Base-by-base conservation (phyloP, 2,888 invertebrate species). In the Patella pellucida region DNA sequence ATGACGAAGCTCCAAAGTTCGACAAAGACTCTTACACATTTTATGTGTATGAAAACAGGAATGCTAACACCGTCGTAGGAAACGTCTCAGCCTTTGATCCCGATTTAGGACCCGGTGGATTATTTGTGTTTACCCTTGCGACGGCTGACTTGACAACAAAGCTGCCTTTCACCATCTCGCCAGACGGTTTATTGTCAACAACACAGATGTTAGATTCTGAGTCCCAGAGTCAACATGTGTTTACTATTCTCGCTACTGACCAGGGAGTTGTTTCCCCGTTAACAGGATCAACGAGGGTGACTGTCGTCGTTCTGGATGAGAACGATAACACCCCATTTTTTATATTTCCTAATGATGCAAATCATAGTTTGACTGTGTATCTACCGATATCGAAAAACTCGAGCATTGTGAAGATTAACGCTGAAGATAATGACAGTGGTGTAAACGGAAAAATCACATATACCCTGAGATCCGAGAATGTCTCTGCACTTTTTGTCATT, bases 311-410 rank as follows among this genome's bases (percentile, higher is more conserved):
- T 9, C 50, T 75, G 27, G 86, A 86, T 75, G 81, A 84, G 19
- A 86, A 86, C 73, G 86, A 86, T 73, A 84, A 86, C 69, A 51
- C 80, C 3, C 89, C 89, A 0, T 71, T 82, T 9, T 85, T 89
- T 76, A 71, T 79, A 7, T 78, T 80, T 67, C 87, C 87, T 12
- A 85, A 82, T 70, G 82, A 81, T n/a, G 82, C 85, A 15, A 85
- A 87, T 68, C 79, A 41, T 41, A 84, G 68, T 79, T 77, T 27
- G 74, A 84, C 16, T 80, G 81, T 27, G 78, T 84, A 3, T 76
- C 83, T 27, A 82, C 82, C 69, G 82, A 77, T 71, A 68, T 78
- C 56, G 76, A 79, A 72, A 71, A 81, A 41, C 78, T 79, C 12
- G 27, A 82, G 81, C 68, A 80, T 84, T 23, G 76, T 82, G 11